phyloP scores from a whole-genome alignment of 2,888 invertebrate genomes.

The Elysia crispata region DNA sequence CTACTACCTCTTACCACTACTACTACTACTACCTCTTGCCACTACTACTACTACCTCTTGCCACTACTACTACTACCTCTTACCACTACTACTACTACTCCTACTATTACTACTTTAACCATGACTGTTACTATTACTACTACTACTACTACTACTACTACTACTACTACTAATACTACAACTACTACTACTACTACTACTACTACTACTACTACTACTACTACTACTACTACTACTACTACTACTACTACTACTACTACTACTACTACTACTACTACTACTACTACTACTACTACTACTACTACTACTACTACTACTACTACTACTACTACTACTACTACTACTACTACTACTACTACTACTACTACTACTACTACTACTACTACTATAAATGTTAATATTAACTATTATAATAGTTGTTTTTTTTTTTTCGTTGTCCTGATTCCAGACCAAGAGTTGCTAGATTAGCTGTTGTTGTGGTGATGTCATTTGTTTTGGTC shows the following conservation, averaged over 20 bases:
- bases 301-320: not conserved
- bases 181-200: too few relatives aligned
- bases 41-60: too few relatives aligned
- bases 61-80: slow-evolving; percentile 27
- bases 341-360: not conserved
- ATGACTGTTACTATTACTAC: not conserved
- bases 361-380: too few relatives aligned
- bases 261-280: not conserved
- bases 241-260: not conserved
- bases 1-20: too few relatives aligned
- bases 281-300: too few relatives aligned
- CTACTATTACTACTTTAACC: slow-evolving; percentile 20
- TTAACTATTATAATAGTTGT: not conserved
- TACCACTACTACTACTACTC: too few relatives aligned
- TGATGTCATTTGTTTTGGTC: slow-evolving; percentile 42
- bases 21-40: too few relatives aligned
- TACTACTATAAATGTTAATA: not conserved
- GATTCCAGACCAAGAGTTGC: too few relatives aligned
- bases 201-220: not conserved
- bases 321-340: not conserved
- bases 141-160: too few relatives aligned
- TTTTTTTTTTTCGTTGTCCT: too few relatives aligned
- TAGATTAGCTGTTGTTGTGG: not conserved
- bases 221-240: not conserved
- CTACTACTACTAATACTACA: too few relatives aligned